Percentiles rank a stretch among this genome's conserved stretches.
Evolutionary conservation across 2,113 vertebrate species (phyloP).

Genomic region (Zootoca vivipara): DNA sequence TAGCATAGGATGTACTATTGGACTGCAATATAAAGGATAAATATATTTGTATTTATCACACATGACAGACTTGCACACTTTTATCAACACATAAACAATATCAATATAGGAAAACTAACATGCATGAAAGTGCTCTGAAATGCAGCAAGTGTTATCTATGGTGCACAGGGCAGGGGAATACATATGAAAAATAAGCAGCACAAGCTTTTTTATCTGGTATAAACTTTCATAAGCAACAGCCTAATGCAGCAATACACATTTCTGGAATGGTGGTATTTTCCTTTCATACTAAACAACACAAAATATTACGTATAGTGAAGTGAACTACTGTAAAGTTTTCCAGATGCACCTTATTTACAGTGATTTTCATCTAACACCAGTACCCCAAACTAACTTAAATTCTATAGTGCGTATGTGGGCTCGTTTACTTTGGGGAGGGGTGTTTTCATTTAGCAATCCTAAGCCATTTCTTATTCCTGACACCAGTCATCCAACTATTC

Average conservation of each 20-base stretch:
- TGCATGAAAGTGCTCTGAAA: not conserved
- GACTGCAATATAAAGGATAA: not conserved
- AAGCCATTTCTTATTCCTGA: not conserved
- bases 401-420: not conserved
- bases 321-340: not conserved
- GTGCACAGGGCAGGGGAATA: too few relatives aligned
- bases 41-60: not conserved
- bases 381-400: not conserved
- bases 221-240: not conserved
- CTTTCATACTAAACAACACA: not conserved
- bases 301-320: not conserved
- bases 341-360: not conserved
- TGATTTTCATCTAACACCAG: too few relatives aligned
- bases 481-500: not conserved
- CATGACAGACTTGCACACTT: not conserved
- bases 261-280: rapidly evolving
- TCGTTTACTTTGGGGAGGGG: too few relatives aligned
- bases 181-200: not conserved
- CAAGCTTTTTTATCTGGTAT: not conserved
- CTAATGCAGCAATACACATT: not conserved
- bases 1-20: not conserved
- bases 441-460: not conserved
- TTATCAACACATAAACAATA: not conserved
- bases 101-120: not conserved
- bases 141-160: not conserved